These are phyloP conservation scores for Heterodera schachtii DNA, from an alignment of 1,140 invertebrate genomes.

Conservation along the genomic window DNA sequence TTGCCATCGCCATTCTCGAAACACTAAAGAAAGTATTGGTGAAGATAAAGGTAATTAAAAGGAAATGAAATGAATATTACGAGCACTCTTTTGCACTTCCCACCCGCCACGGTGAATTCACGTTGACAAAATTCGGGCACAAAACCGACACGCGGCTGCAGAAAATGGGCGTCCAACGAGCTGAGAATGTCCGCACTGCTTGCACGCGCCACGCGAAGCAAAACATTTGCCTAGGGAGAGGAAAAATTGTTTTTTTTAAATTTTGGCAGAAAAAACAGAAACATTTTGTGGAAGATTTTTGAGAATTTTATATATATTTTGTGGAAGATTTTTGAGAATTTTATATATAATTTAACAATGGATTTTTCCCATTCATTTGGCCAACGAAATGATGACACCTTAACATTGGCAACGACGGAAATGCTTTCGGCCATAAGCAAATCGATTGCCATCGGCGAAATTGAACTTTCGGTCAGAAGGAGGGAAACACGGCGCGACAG, in stretches of 20 bases:
- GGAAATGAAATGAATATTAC: not conserved
- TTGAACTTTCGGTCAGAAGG: conserved; percentile 84
- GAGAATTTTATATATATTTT: not conserved
- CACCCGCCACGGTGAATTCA: conserved; percentile 72
- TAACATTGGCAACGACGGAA: conserved; percentile 85
- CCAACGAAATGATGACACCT: conserved; percentile 63
- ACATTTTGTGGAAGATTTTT: not conserved
- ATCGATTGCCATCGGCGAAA: conserved; percentile 72
- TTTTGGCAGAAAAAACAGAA: not conserved
- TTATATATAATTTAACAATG: no score
- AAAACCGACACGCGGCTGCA: conserved; percentile 78
- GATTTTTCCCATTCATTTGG: no score
- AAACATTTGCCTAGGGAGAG: conserved; percentile 70
- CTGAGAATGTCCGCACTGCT: conserved; percentile 83
- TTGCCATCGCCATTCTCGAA: conserved; percentile 55
- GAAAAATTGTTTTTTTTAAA: not conserved
- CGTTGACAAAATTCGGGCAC: conserved; percentile 84
- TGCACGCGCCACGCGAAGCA: conserved; percentile 81
- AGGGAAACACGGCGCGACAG: conserved; percentile 81
- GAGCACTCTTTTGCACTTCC: conserved; percentile 65
- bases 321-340: no score
- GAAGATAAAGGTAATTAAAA: not conserved
- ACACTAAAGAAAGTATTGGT: conserved; percentile 16
- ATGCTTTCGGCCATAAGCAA: conserved; percentile 75
- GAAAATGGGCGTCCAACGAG: conserved; percentile 84